Evolutionary conservation across 30 jellyfish, hydroid and myxozoan species (phyloP).

Genomic region (Pelagia noctiluca): DNA sequence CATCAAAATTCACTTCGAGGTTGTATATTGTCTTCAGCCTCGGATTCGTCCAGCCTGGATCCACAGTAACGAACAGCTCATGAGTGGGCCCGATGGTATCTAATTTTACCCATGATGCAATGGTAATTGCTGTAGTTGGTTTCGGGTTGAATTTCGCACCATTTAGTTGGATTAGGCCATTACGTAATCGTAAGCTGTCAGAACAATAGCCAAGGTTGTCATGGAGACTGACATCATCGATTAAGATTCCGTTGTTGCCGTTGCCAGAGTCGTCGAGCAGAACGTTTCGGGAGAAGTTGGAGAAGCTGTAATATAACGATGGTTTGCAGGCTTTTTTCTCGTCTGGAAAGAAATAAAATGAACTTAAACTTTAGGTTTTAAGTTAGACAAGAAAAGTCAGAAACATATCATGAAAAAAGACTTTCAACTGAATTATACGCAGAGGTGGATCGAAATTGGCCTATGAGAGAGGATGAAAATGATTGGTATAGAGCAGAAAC

Average conservation of each 20-base stretch:
- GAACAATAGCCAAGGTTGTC: conserved; percentile 76
- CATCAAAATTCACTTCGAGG: conserved; percentile 78
- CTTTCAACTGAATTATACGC: too few species aligned
- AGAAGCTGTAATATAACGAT: conserved; percentile 85
- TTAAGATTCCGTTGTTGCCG: conserved; percentile 75
- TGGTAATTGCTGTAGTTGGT: conserved; percentile 86
- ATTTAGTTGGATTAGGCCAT: conserved; percentile 76
- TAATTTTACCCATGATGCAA: conserved; percentile 92
- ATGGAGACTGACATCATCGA: conserved; percentile 63
- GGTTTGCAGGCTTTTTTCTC: conserved; percentile 83
- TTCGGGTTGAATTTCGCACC: conserved; percentile 86
- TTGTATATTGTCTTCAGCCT: conserved; percentile 88
- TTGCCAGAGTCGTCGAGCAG: conserved; percentile 85
- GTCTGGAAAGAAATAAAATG: conserved; percentile 9
- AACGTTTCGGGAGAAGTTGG: conserved; percentile 64
- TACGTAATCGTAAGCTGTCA: conserved; percentile 71
- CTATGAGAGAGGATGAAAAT: too few species aligned
- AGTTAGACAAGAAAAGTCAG: too few species aligned
- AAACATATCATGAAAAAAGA: too few species aligned
- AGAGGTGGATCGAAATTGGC: too few species aligned
- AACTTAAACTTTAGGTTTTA: not conserved
- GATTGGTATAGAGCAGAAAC: too few species aligned
- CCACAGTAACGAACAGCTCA: conserved; percentile 92
- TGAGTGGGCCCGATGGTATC: conserved; percentile 91
- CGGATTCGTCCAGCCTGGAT: conserved; percentile 95